Conservation (phyloP, 2,888 invertebrate genomes). For the Melanostoma mellinum region DNA sequence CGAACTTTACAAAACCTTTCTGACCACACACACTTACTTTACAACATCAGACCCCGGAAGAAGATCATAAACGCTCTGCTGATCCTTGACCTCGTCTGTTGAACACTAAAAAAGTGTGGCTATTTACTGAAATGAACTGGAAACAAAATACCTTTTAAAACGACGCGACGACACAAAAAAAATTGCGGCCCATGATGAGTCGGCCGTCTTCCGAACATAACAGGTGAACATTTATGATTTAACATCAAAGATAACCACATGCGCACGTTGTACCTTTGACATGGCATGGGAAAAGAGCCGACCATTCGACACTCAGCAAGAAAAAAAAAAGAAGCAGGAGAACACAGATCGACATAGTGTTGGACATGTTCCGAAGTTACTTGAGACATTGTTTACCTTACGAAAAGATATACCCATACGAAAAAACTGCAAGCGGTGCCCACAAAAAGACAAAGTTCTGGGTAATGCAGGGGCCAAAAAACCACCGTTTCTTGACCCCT, state of each 20-base stretch:
- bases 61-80: slow-evolving; percentile 53
- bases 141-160: slow-evolving; percentile 4
- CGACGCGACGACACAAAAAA: slow-evolving; percentile 14
- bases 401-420: background rate
- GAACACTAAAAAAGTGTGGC: slow-evolving; percentile 25
- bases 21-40: slow-evolving; percentile 61
- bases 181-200: slow-evolving; percentile 41
- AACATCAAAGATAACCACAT: slow-evolving; percentile 71
- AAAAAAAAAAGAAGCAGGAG: slow-evolving; percentile 25
- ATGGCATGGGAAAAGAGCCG: slow-evolving; percentile 65
- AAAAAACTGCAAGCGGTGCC: slow-evolving; percentile 19
- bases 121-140: slow-evolving; percentile 29
- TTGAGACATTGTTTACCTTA: slow-evolving; percentile 45
- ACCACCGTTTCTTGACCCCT: slow-evolving; percentile 64
- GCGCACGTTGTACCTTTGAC: slow-evolving; percentile 69
- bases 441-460: slow-evolving; percentile 54
- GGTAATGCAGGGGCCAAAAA: slow-evolving; percentile 55
- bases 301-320: slow-evolving; percentile 34
- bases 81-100: slow-evolving; percentile 49
- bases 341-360: slow-evolving; percentile 40
- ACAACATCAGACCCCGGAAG: slow-evolving; percentile 42
- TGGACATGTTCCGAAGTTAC: slow-evolving; percentile 42
- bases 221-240: slow-evolving; percentile 73
- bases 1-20: slow-evolving; percentile 52
- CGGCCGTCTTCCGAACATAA: slow-evolving; percentile 45